These are phyloP conservation scores for Saturnia pavonia DNA, from an alignment of 2,888 invertebrate genomes.

Conservation along the genomic window DNA sequence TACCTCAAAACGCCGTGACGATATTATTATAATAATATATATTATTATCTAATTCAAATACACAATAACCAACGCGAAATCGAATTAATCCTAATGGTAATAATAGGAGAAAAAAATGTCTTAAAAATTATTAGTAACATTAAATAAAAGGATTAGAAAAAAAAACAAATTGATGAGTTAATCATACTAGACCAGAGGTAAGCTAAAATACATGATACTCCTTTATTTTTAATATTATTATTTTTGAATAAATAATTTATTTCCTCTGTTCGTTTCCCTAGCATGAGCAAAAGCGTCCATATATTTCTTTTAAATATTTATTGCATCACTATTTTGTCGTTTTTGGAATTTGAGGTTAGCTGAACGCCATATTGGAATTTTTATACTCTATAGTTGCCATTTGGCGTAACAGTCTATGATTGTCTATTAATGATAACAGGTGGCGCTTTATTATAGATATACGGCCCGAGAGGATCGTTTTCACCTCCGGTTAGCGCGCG, in stretches of 20 bases:
- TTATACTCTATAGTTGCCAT: constrained; percentile 30
- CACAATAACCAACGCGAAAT: constrained; percentile 69
- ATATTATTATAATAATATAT: constrained; percentile 24
- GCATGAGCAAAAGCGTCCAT: constrained; percentile 35
- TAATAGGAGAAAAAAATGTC: constrained; percentile 58
- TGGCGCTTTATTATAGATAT: constrained; percentile 33
- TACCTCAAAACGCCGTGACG: background rate
- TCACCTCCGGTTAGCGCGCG: constrained; percentile 63
- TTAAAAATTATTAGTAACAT: constrained; percentile 79
- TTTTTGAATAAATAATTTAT: constrained; percentile 24
- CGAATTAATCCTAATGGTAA: constrained; percentile 73
- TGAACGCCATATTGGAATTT: constrained; percentile 40
- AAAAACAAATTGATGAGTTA: constrained; percentile 36
- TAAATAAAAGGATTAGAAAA: constrained; percentile 68
- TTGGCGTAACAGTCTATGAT: constrained; percentile 47
- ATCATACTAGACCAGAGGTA: constrained; percentile 40
- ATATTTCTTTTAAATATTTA: constrained; percentile 35
- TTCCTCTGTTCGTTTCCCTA: constrained; percentile 15
- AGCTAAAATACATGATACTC: constrained; percentile 51
- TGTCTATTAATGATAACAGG: constrained; percentile 37
- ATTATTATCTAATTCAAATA: constrained; percentile 51
- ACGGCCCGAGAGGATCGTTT: constrained; percentile 28
- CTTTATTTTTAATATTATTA: constrained; percentile 33
- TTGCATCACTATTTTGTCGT: constrained; percentile 58
- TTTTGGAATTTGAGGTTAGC: constrained; percentile 56